Base-by-base conservation (phyloP, 2,797 vertebrate species). In the Podarcis lilfordi region DNA sequence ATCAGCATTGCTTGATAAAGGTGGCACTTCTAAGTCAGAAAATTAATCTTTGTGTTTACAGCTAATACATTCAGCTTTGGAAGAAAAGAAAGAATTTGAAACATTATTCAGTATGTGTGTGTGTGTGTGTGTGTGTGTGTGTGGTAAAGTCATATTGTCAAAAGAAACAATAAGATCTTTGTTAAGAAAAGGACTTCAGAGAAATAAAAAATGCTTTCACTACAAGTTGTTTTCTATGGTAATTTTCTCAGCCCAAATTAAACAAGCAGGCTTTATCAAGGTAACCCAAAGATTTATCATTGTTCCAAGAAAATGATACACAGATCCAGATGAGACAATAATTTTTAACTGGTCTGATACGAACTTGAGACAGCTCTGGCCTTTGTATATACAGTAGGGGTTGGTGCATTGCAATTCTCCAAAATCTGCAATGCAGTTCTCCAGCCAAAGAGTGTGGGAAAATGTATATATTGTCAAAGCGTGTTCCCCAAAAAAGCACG, bases 71-170 rank as follows among this genome's bases (percentile, higher is more conserved):
- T 50, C 37, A 29, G 59, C 84, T 37, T 9, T 19, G 19, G 91
- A 91, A 92, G 93, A 90, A 92, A 88, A 80, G 87, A 23, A 55
- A 91, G 50, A 37, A 32, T 72, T 29, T 69, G 23, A 29, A 77
- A 23, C 4, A 43, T 19, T 15, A 55, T 55, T 55, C 50, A 15
- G 11, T 50, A 11, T 50, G 50, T 50, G 50, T 13, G 50, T 50
- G 11, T 15, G 50, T 50, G 50, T 50, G 50, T 50, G 50, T 50
- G 50, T 50, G 50, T 55, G 50, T 55, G 50, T 55, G 45, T 50
- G 3, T 27, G 35, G 27, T 77, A 7, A 35, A 21, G 69, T 0
- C 2, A 61, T 8, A 29, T 27, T 82, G 5, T 59, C 27, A 45
- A 86, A 89, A 83, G 0, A n/a, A 21, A 9, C 10, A 66, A 69